Conservation (phyloP, 2,888 invertebrate species). For the Calliopum simillimum region DNA sequence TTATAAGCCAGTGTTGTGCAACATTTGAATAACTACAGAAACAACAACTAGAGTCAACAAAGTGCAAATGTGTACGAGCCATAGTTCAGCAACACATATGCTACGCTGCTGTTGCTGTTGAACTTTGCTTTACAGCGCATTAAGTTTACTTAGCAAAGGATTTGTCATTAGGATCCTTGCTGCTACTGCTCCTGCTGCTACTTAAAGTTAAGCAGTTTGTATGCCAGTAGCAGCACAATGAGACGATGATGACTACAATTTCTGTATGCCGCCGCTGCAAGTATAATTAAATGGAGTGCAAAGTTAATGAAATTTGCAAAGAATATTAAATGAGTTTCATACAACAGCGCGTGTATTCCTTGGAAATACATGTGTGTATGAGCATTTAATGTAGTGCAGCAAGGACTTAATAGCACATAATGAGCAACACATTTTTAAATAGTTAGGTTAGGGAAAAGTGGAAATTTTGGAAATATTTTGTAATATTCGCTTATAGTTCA, state of each 20-base stretch:
- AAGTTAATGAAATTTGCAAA: constrained; percentile 37
- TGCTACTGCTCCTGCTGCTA: constrained; percentile 9
- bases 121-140: constrained; percentile 27
- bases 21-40: not conserved
- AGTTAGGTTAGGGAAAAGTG: too few species aligned
- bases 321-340: constrained; percentile 24
- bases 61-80: too few species aligned
- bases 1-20: not conserved
- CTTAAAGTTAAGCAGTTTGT: not conserved
- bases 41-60: too few species aligned
- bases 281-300: constrained; percentile 36
- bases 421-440: too few species aligned
- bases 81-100: too few species aligned
- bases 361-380: too few species aligned
- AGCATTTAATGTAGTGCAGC: too few species aligned
- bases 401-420: too few species aligned
- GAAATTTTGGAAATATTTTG: too few species aligned
- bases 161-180: constrained; percentile 28
- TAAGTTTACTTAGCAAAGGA: constrained; percentile 34
- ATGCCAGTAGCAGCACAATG: not conserved
- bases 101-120: not conserved
- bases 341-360: not conserved
- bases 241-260: not conserved
- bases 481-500: too few species aligned
- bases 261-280: constrained; percentile 2